Evolutionary conservation across 2,888 invertebrate species (phyloP), one percentile per base, ranked within the genome.

Genomic region (Trachelus troglodyta): DNA sequence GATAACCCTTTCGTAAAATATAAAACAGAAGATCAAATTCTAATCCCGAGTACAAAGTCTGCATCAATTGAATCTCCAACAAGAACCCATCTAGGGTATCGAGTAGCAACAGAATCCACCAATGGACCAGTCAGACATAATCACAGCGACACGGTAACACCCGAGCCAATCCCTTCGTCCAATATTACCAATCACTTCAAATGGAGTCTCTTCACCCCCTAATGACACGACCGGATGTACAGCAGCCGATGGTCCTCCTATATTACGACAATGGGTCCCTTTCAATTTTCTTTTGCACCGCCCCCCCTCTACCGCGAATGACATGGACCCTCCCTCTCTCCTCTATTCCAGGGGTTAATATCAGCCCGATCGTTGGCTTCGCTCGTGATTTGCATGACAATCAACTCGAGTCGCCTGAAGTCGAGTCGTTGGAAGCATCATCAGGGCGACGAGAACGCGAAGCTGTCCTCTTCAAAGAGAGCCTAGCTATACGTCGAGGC

Each of bases 361-460:
- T 86, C 85, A 83, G 81, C 79, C 82, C 81, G 76, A 78, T 78
- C 76, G 78, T 78, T 73, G 78, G 85, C 81, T 83, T 83, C 84
- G 84, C 81, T 81, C 82, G 83, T 84, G 84, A 88, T 88, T 87
- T 87, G 87, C 87, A 89, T 87, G 87, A 89, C 87, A 89, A 87
- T 89, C 87, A 69, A 37, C 69, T 77, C 79, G 85, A 79, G 80
- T 85, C 83, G 81, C 71, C 75, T 74, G 56, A 23, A 56, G 56
- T 56, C 56, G 56, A 80, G 78, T 83, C 79, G 77, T 79, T 79
- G 79, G 78, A 81, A 77, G 83, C 84, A 83, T 83, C 82, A 82
- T 84, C 83, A 78, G 74, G 78, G 77, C 79, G 82, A 85, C 79
- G 85, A 81, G 81, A 76, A 79, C 77, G 79, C 77, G 78, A 73